Evolutionary conservation across 2,797 vertebrate species (phyloP).

Genomic region (Semotilus atromaculatus): DNA sequence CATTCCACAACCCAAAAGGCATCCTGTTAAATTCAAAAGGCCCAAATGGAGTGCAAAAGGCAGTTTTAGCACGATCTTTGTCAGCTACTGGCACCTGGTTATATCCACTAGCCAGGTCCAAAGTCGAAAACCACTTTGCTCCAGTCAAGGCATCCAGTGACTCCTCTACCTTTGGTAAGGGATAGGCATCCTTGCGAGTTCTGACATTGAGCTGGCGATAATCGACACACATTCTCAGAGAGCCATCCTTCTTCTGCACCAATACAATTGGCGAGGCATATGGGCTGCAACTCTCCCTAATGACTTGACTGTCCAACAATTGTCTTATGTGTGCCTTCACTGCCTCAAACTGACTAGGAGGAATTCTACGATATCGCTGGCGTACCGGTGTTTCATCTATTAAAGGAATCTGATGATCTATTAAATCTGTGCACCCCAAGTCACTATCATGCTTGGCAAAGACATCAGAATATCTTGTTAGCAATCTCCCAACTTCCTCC

Average conservation of each 20-base stretch:
- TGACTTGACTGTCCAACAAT: neutral
- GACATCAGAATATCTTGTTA: neutral
- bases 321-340: slow-evolving; percentile 35
- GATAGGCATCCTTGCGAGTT: slow-evolving; percentile 42
- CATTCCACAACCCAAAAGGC: slow-evolving; percentile 7
- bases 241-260: neutral
- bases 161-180: slow-evolving; percentile 35
- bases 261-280: neutral
- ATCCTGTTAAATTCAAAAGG: slow-evolving; percentile 23
- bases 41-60: slow-evolving; percentile 37
- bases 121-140: slow-evolving; percentile 4
- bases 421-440: slow-evolving; percentile 1
- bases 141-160: neutral
- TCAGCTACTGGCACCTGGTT: slow-evolving; percentile 32
- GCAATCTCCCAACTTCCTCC: neutral
- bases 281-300: no score
- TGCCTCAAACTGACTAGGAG: slow-evolving; percentile 30
- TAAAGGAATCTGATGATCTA: neutral
- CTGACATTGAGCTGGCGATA: slow-evolving; percentile 28
- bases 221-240: slow-evolving; percentile 10
- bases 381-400: no score
- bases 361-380: neutral
- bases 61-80: slow-evolving; percentile 12
- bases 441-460: slow-evolving; percentile 43
- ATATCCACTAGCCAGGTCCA: slow-evolving; percentile 36